Conservation (phyloP, 1,140 invertebrate species). For the Magallana gigas region DNA sequence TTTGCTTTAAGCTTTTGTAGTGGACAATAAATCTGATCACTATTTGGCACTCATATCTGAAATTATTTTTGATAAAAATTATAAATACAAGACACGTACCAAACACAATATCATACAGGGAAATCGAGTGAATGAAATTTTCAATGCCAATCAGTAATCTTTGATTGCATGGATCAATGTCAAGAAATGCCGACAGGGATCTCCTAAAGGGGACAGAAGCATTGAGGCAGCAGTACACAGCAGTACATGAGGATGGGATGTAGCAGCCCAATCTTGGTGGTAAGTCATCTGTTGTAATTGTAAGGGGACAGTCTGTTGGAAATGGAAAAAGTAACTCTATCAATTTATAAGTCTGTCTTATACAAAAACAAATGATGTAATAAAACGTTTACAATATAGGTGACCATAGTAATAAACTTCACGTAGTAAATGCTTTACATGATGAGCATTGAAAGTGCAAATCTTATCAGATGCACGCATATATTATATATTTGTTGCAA, state of each 20-base stretch:
- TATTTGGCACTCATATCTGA: no score
- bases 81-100: not conserved
- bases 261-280: conserved; percentile 35
- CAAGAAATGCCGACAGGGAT: conserved; percentile 43
- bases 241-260: conserved; percentile 35
- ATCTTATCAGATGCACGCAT: no score
- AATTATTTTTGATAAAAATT: no score
- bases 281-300: conserved; percentile 11
- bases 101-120: not conserved
- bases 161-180: conserved; percentile 45
- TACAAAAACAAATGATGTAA: no score
- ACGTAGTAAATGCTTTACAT: no score
- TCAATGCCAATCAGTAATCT: conserved; percentile 50
- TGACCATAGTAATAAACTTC: no score
- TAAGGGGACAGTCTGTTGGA: not conserved
- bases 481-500: no score
- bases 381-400: no score
- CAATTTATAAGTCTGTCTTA: no score
- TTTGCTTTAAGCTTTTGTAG: no score
- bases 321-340: not conserved
- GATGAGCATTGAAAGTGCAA: no score
- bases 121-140: conserved; percentile 25
- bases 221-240: conserved; percentile 48
- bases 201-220: conserved; percentile 15
- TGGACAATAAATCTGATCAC: no score